Conservation (phyloP, 2,888 invertebrate genomes). For the Eupeodes latifasciatus region DNA sequence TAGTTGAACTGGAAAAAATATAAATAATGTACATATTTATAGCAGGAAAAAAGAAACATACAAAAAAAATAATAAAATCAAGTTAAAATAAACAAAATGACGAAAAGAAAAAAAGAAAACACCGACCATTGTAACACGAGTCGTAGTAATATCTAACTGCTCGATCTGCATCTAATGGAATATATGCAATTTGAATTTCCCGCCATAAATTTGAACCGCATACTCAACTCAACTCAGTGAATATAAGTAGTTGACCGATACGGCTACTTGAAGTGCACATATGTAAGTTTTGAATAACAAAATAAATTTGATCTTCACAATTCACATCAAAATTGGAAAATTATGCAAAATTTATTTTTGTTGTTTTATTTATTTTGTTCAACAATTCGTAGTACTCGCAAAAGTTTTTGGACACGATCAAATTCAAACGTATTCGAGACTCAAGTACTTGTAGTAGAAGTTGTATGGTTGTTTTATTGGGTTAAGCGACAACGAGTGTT, state of each 20-base stretch:
- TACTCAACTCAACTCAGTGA: not conserved
- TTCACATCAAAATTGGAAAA: slow-evolving; percentile 43
- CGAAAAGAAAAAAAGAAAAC: not conserved
- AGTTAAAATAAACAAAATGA: slow-evolving; percentile 46
- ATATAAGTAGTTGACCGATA: slow-evolving; percentile 19
- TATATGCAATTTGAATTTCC: slow-evolving; percentile 45
- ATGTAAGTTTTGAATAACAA: slow-evolving; percentile 11
- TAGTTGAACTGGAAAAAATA: slow-evolving; percentile 60
- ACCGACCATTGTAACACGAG: slow-evolving; percentile 23
- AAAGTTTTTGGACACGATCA: not conserved
- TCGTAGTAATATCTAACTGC: slow-evolving; percentile 14
- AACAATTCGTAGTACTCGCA: not conserved
- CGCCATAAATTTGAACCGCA: not conserved
- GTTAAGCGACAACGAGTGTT: slow-evolving; percentile 1
- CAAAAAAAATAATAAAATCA: slow-evolving; percentile 22
- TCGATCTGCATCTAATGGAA: slow-evolving; percentile 50
- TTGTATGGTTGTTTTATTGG: slow-evolving; percentile 19
- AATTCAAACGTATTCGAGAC: no score
- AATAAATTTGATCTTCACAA: slow-evolving; percentile 46
- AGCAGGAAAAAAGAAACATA: not conserved
- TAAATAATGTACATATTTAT: slow-evolving; percentile 1
- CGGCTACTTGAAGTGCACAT: slow-evolving; percentile 23
- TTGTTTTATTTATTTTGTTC: slow-evolving; percentile 17
- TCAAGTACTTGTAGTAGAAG: not conserved
- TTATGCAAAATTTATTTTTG: slow-evolving; percentile 56